These are phyloP conservation scores for Gryllus bimaculatus DNA, from an alignment of 1,140 invertebrate genomes.

Conservation along the genomic window DNA sequence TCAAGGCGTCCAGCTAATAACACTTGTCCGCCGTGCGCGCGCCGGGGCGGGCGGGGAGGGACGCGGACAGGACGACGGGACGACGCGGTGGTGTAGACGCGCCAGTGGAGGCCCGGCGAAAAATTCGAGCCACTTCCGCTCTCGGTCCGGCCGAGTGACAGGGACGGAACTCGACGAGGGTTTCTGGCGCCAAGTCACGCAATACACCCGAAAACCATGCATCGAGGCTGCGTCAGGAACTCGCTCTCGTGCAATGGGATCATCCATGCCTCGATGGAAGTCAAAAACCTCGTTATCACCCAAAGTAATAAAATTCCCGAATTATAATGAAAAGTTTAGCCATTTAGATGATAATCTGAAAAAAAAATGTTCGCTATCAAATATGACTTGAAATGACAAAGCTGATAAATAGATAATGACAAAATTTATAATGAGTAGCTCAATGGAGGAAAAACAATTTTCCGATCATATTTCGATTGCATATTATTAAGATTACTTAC, in stretches of 20 bases:
- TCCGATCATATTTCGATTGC: too few species aligned
- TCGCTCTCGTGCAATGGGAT: neutral
- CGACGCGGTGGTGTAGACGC: neutral
- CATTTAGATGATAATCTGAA: neutral
- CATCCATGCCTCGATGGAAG: neutral
- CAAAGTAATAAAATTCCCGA: neutral
- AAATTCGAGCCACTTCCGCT: neutral
- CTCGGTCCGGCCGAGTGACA: neutral
- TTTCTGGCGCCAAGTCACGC: too few species aligned
- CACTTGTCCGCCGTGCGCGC: neutral
- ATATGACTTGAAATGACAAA: neutral
- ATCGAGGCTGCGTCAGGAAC: too few species aligned
- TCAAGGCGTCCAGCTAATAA: neutral
- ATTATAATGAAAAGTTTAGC: neutral
- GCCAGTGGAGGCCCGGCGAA: neutral
- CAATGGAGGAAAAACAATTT: neutral
- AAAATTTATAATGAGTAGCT: neutral
- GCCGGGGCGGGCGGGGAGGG: too few species aligned
- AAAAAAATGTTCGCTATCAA: neutral
- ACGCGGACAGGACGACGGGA: neutral
- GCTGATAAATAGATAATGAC: neutral
- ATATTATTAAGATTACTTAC: too few species aligned
- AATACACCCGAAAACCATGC: too few species aligned
- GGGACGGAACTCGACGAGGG: too few species aligned
- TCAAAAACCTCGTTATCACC: neutral